Percentiles rank a stretch among this genome's conserved stretches.
These are phyloP conservation scores for Enoplosus armatus DNA, from an alignment of 2,797 vertebrate genomes.

Conservation along the genomic window DNA sequence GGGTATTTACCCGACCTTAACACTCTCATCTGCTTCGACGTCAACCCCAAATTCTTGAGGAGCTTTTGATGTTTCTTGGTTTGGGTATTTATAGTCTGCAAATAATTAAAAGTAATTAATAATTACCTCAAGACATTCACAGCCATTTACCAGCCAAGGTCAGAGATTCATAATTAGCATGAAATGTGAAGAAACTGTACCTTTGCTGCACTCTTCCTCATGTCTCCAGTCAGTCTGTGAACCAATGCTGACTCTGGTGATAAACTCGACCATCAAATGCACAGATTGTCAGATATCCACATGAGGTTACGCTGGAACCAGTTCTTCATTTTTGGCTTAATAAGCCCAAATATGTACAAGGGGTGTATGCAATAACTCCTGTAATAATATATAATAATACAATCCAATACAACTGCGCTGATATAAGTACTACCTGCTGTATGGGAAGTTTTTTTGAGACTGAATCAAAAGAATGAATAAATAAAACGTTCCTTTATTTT, in stretches of 20 bases:
- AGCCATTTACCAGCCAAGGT: conserved; percentile 22
- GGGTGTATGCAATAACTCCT: neutral
- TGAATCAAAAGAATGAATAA: neutral
- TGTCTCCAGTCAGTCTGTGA: conserved; percentile 34
- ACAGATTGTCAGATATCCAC: conserved; percentile 32
- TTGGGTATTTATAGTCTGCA: conserved; percentile 32
- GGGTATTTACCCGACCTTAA: neutral
- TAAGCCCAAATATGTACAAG: neutral
- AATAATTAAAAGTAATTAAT: conserved; percentile 19
- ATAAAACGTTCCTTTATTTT: neutral
- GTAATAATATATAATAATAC: neutral
- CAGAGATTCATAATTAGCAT: conserved; percentile 14
- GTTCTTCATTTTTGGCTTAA: conserved; percentile 20
- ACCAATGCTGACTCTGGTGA: conserved; percentile 29
- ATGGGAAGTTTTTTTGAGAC: neutral
- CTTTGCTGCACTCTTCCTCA: neutral
- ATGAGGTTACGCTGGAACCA: conserved; percentile 20
- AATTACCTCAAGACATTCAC: conserved; percentile 14
- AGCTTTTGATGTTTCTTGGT: conserved; percentile 10
- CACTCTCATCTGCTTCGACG: neutral
- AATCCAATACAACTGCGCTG: neutral
- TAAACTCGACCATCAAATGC: conserved; percentile 39
- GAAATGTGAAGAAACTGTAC: conserved; percentile 10
- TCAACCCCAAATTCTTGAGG: neutral
- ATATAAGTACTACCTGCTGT: neutral